Evolutionary conservation across 2,888 invertebrate species (phyloP), one percentile per base, ranked within the genome.

Genomic region (Drosophila helvetica): DNA sequence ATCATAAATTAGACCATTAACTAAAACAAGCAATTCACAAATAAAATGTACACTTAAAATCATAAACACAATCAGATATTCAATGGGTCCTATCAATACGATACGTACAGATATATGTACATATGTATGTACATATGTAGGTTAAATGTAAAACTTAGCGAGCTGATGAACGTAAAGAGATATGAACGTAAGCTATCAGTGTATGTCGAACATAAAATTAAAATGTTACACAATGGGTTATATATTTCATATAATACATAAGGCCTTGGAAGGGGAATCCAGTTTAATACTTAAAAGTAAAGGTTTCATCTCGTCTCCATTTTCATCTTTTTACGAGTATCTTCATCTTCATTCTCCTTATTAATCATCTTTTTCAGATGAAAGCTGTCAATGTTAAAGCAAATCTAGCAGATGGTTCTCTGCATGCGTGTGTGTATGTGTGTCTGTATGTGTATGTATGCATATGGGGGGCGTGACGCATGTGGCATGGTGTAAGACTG

Each of bases 241-340:
- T 76, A 87, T 87, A 70, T 85, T 82, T 76, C 54, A 76, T 85
- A 89, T 77, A 67, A 81, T 85, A 85, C 77, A 82, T 89, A 89
- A 89, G 86, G 83, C 83, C 80, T 77, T 82, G 57, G 59, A 71
- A 69, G 59, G 64, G 75, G 54, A 67, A 56, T 72, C 46, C 64
- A 59, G 59, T 72, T 69, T 48, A 75, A 68, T 75, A 62, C 75
- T 74, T 84, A 69, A 67, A 72, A 52, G 22, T 70, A 64, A 45
- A 22, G 38, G 18, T 5, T 43, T 64, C 53, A 18, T 56, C 42
- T 56, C 42, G 17, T 58, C 71, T n/a, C 15, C 4, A 6, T 5
- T 38, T 27, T 8, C 27, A 27, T 8, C 27, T 27, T 8, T 27
- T 8, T 27, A 27, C 38, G 12, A 33, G 33, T 27, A 33, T 33